These are phyloP conservation scores for Megalopta genalis DNA, from an alignment of 1,140 invertebrate species.

Conservation along the genomic window DNA sequence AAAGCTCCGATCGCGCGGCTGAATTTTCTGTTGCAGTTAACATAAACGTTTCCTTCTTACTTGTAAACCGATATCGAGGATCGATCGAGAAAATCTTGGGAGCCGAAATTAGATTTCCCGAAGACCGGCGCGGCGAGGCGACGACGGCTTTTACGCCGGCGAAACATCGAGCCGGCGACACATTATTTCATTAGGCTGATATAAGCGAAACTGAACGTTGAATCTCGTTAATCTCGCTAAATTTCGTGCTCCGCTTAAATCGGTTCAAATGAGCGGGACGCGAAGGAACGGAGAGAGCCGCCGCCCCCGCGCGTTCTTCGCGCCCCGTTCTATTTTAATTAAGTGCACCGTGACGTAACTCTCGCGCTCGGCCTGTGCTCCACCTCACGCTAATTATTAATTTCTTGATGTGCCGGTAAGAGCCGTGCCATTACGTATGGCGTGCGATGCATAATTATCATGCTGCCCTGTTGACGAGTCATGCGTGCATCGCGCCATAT, in stretches of 20 bases:
- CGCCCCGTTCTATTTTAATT: conserved; percentile 68
- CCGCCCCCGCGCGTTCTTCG: conserved; percentile 33
- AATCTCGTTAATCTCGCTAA: conserved; percentile 37
- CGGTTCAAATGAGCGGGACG: background rate
- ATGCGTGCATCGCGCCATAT: conserved; percentile 78
- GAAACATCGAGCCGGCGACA: background rate
- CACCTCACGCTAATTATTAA: conserved; percentile 78
- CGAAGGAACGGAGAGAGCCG: conserved; percentile 15
- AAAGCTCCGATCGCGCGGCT: no score
- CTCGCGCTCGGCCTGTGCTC: conserved; percentile 40
- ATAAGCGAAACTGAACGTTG: background rate
- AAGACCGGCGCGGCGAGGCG: background rate
- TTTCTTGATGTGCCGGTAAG: conserved; percentile 78
- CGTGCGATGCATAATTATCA: conserved; percentile 79
- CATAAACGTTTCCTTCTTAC: no score
- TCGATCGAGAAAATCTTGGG: no score
- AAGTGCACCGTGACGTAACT: conserved; percentile 67
- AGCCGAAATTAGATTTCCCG: background rate
- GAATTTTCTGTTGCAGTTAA: no score
- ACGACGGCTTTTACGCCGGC: no score
- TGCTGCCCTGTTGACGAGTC: conserved; percentile 71
- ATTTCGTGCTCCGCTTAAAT: conserved; percentile 28
- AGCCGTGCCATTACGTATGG: conserved; percentile 76
- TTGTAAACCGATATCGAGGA: no score
- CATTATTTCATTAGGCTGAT: background rate